Conservation (phyloP, 2,113 vertebrate genomes). For the Microtus montanus region DNA sequence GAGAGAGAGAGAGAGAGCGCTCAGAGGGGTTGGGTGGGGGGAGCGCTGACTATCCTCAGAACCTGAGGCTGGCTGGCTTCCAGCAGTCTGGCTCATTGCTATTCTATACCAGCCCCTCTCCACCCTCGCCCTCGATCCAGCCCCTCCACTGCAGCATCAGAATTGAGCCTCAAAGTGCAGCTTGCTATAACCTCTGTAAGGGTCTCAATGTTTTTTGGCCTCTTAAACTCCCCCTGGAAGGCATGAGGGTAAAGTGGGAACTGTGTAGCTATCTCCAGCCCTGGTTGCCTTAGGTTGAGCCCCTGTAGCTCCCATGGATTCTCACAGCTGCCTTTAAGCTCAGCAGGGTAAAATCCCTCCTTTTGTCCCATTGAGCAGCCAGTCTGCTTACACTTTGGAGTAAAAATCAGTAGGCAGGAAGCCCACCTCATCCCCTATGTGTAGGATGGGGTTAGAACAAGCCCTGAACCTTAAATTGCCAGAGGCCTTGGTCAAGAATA, state of each 20-base stretch:
- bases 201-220: not conserved
- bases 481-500: not conserved
- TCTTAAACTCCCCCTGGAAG: not conserved
- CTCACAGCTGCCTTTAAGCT: not conserved
- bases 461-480: not conserved
- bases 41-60: constrained; percentile 22
- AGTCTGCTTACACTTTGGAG: not conserved
- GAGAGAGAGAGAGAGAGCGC: too few relatives aligned
- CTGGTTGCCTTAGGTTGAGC: not conserved
- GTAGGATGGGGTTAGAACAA: not conserved
- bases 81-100: constrained; percentile 57
- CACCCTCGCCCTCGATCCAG: constrained; percentile 23
- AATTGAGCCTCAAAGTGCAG: constrained; percentile 42
- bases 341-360: not conserved
- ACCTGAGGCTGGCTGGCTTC: constrained; percentile 65
- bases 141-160: constrained; percentile 17
- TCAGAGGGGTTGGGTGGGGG: not conserved
- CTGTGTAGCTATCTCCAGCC: not conserved
- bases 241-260: not conserved
- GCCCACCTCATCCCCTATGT: not conserved
- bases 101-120: constrained; percentile 55
- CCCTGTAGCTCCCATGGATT: not conserved
- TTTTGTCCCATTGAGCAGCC: not conserved
- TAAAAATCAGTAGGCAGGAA: constrained; percentile 13
- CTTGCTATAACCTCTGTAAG: not conserved